These are phyloP conservation scores for Sclerodermus sp. DNA, from an alignment of 2,888 invertebrate genomes.

Conservation along the genomic window DNA sequence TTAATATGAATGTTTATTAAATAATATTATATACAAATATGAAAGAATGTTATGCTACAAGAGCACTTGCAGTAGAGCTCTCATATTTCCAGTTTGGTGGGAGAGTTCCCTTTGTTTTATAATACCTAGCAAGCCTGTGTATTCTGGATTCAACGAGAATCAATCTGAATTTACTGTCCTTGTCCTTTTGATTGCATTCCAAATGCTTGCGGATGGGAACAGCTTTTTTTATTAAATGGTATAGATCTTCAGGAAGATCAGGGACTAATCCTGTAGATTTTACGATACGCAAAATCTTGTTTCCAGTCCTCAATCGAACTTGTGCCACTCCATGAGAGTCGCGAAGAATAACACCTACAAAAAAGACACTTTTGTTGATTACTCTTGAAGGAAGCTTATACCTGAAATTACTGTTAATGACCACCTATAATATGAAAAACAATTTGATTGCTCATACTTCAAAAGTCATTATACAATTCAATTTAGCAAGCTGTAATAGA, in stretches of 20 bases:
- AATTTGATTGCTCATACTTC: too few species aligned
- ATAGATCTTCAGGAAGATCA: constrained; percentile 97
- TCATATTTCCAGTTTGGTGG: constrained; percentile 99
- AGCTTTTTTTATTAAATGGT: constrained; percentile 98
- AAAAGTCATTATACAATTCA: background rate
- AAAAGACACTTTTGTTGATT: background rate
- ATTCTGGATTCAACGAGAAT: constrained; percentile 99
- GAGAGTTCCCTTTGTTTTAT: constrained; percentile 93
- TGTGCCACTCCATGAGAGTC: constrained; percentile 99
- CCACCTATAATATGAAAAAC: too few species aligned
- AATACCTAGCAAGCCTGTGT: constrained; percentile 97
- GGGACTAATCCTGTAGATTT: constrained; percentile 97
- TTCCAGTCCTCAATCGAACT: constrained; percentile 97
- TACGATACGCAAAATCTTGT: constrained; percentile 97
- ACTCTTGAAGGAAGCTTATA: background rate
- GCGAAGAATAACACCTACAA: constrained; percentile 92
- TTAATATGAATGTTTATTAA: constrained; percentile 17
- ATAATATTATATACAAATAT: constrained; percentile 11
- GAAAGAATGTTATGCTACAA: constrained; percentile 88
- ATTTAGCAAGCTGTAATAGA: background rate
- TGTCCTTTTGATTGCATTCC: constrained; percentile 97
- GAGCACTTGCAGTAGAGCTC: constrained; percentile 96
- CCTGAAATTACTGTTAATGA: background rate
- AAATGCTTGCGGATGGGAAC: constrained; percentile 99
- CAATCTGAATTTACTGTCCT: constrained; percentile 97